Conservation (phyloP, 1,140 invertebrate species). For the Tetramorium simillimum region DNA sequence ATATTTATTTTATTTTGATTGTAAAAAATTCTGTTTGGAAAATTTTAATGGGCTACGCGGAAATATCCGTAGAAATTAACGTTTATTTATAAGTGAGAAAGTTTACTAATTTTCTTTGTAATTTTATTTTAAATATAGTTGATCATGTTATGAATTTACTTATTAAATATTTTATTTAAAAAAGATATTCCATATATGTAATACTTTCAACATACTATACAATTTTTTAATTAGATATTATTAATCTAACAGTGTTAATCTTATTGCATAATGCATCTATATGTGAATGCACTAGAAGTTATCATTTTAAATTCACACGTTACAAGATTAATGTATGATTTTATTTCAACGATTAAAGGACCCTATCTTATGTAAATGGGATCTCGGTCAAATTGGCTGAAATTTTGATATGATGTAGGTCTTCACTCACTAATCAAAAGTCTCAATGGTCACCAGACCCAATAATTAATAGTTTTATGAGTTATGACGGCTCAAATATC, state of each 20-base stretch:
- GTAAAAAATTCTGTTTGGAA: background rate
- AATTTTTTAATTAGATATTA: background rate
- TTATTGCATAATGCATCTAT: background rate
- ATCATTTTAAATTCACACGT: background rate
- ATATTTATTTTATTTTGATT: conserved; percentile 28
- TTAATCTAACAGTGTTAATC: background rate
- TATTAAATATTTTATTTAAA: background rate
- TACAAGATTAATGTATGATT: background rate
- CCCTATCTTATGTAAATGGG: too few species aligned
- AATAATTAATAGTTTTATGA: too few species aligned
- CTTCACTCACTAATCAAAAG: too few species aligned
- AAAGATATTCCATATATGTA: background rate
- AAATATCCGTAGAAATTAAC: conserved; percentile 8
- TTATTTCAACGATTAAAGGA: background rate
- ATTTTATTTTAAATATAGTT: background rate
- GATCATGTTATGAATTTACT: background rate
- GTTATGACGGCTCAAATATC: too few species aligned
- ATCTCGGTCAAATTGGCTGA: too few species aligned
- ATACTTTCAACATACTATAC: background rate
- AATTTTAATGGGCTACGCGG: background rate
- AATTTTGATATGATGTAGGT: too few species aligned
- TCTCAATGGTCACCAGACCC: too few species aligned
- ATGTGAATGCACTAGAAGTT: background rate
- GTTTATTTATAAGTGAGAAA: background rate
- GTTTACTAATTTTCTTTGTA: background rate